Evolutionary conservation across 2,888 invertebrate species (phyloP), one percentile per base, ranked within the genome.

Genomic region (Poecilobothrus nobilitatus): DNA sequence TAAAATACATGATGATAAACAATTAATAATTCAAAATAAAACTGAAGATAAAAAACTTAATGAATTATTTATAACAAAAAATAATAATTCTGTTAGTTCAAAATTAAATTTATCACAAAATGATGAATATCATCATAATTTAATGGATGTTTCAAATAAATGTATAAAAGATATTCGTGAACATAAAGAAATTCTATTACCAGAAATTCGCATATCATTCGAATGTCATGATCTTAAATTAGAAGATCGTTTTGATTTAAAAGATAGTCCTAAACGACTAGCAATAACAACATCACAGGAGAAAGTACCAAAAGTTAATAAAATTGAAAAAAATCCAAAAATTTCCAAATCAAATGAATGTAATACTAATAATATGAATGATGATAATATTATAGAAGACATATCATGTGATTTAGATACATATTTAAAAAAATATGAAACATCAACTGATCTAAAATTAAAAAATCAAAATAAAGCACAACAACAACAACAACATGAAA

Each of bases 1-100:
- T 53, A 53, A 18, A 18, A 18, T 6, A 18, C 9, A 79, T 70
- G 80, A 80, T 73, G 77, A 77, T 69, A 78, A 77, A 71, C 18
- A 53, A 53, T 12, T 2, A 12, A 18, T 18, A 18, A 15, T 10
- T 10, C 8, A 10, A 37, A 37, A 37, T 37, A 37, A 37, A 53
- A 4, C 15, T 53, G 53, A 18, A 12, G 53, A 53, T 53, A 53
- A 53, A 18, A 53, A 53, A 53, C 18, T 53, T 12, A 53, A 53
- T 53, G 53, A 15, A 12, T 6, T 12, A 15, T 2, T 41, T 41
- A 27, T 5, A 27, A 53, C 12, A 15, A 53, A 1, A 2, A 53
- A 18, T 2, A 21, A 21, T 21, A 10, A 21, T 63, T 21, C 22
- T 21, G 21, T 1, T 10, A 63, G 20, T 12, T 21, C 20, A 21